Conservation (phyloP, 2,888 invertebrate species). For the Perdita meconis region DNA sequence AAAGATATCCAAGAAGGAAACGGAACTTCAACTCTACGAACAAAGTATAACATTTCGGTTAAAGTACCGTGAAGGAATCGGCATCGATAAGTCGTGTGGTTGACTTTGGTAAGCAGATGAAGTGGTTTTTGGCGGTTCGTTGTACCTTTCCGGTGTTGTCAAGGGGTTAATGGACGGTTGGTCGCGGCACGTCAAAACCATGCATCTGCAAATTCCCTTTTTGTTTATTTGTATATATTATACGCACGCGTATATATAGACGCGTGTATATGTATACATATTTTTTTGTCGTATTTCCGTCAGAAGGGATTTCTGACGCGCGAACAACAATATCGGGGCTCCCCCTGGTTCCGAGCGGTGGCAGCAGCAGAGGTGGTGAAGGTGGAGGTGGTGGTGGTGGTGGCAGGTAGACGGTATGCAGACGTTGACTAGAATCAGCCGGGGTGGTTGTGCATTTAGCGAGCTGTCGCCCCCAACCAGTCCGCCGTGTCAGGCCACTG, state of each 20-base stretch:
- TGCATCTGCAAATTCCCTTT: slow-evolving; percentile 54
- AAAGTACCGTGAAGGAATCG: slow-evolving; percentile 20
- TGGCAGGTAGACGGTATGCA: slow-evolving; percentile 67
- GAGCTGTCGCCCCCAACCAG: slow-evolving; percentile 78
- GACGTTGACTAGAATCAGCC: slow-evolving; percentile 69
- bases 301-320: slow-evolving; percentile 63
- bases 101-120: slow-evolving; percentile 57
- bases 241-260: too few relatives aligned
- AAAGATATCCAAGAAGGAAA: too few relatives aligned
- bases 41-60: slow-evolving; percentile 1
- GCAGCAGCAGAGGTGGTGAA: slow-evolving; percentile 33
- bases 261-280: slow-evolving; percentile 32
- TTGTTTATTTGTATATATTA: slow-evolving; percentile 46
- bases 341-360: slow-evolving; percentile 54
- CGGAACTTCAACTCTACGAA: not conserved
- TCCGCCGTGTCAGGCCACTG: slow-evolving; percentile 74
- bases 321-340: slow-evolving; percentile 66
- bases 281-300: slow-evolving; percentile 21
- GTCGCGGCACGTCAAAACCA: slow-evolving; percentile 70
- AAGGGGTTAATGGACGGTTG: slow-evolving; percentile 65
- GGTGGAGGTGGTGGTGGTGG: slow-evolving; percentile 25
- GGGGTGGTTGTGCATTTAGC: slow-evolving; percentile 78
- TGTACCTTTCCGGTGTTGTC: slow-evolving; percentile 44
- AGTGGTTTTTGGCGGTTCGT: slow-evolving; percentile 62
- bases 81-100: slow-evolving; percentile 45